A percentile compares a stretch with the other conserved stretches of the same genome.
Evolutionary conservation across 2,113 vertebrate species (phyloP).

Genomic region (Solea senegalensis): DNA sequence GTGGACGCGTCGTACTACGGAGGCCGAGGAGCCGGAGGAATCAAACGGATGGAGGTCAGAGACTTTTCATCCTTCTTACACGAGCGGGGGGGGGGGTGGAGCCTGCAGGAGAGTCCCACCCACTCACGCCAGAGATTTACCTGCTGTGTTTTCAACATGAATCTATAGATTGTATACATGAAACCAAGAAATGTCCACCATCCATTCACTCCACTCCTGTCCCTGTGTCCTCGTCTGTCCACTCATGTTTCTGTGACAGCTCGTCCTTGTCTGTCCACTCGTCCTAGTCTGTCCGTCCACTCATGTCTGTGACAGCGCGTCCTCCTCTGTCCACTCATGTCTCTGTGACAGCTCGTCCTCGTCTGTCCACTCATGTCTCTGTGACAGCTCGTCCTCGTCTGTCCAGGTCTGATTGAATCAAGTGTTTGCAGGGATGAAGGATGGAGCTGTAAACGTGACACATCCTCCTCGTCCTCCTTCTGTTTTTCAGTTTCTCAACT

Average conservation of each 20-base stretch:
- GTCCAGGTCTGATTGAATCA: constrained; percentile 67
- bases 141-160: too few relatives aligned
- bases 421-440: constrained; percentile 67
- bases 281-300: too few relatives aligned
- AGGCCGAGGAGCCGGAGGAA: constrained; percentile 94
- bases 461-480: constrained; percentile 41
- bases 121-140: too few relatives aligned
- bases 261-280: too few relatives aligned
- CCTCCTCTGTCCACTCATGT: neutral
- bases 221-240: too few relatives aligned
- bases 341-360: constrained; percentile 31
- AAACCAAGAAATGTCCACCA: too few relatives aligned
- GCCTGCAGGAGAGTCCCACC: too few relatives aligned
- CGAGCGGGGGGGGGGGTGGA: too few relatives aligned
- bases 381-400: constrained; percentile 50
- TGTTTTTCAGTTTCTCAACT: neutral
- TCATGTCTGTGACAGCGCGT: neutral
- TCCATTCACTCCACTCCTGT: too few relatives aligned
- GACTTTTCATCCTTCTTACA: neutral
- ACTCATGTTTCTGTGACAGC: too few relatives aligned
- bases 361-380: constrained; percentile 61
- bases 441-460: constrained; percentile 75
- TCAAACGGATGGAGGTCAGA: constrained; percentile 97
- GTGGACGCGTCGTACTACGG: constrained; percentile 98
- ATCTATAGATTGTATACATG: too few relatives aligned